Evolutionary conservation across 2,113 vertebrate genomes (phyloP).

Genomic region (Neodon shergylaensis): DNA sequence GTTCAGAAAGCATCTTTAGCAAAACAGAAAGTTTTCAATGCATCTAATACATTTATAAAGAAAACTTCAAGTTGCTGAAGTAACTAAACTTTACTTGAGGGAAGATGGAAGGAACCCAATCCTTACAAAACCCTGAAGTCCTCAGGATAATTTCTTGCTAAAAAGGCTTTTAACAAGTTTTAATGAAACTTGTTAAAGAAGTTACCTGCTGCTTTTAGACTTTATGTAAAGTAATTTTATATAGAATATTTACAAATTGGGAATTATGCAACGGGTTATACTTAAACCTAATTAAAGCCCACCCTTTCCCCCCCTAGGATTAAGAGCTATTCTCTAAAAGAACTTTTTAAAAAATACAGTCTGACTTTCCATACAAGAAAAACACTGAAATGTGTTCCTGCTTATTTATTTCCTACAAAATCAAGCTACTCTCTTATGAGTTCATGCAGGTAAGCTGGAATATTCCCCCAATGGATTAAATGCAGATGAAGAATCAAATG

Average conservation of each 20-base stretch:
- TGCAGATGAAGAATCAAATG: not conserved
- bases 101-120: not conserved
- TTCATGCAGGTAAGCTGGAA: not conserved
- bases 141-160: not conserved
- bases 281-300: conserved; percentile 45
- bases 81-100: conserved; percentile 28
- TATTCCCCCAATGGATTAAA: conserved; percentile 1
- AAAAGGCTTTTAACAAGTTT: conserved; percentile 41
- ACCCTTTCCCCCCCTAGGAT: not conserved
- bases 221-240: conserved; percentile 48
- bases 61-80: not conserved
- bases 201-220: conserved; percentile 43
- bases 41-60: conserved; percentile 2
- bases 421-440: not conserved
- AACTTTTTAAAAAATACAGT: not conserved
- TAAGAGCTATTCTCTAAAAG: conserved; percentile 44
- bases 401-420: conserved; percentile 45
- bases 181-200: not conserved
- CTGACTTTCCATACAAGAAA: conserved; percentile 65
- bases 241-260: conserved; percentile 45
- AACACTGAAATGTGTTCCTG: conserved; percentile 49
- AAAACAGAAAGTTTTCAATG: conserved; percentile 10
- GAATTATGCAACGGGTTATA: conserved; percentile 50
- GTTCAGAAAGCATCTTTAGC: conserved; percentile 15
- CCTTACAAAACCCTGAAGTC: conserved; percentile 24